phyloP scores from a whole-genome alignment of 1,140 invertebrate genomes.

The Ectropis grisescens region DNA sequence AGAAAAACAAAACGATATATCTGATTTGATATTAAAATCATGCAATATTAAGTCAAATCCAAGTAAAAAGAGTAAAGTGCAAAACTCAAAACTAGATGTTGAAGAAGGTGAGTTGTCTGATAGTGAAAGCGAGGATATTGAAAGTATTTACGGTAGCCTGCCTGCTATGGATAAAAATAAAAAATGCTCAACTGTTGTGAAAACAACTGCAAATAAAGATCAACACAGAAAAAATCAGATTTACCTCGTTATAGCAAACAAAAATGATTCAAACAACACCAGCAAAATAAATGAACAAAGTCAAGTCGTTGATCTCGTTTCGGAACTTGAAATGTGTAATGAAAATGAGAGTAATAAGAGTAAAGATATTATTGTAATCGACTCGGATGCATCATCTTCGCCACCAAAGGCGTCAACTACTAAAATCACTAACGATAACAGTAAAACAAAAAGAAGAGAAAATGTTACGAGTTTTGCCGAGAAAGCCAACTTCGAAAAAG shows the following conservation, averaged over 20 bases:
- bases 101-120: constrained; percentile 63
- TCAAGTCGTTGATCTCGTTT: constrained; percentile 21
- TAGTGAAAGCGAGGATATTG: constrained; percentile 63
- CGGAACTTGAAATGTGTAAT: constrained; percentile 36
- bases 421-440: too few species aligned
- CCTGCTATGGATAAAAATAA: constrained; percentile 36
- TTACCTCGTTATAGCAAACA: constrained; percentile 46
- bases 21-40: constrained; percentile 53
- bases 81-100: constrained; percentile 32
- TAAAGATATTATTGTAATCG: constrained; percentile 1
- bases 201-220: constrained; percentile 20
- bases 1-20: too few species aligned
- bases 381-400: not conserved
- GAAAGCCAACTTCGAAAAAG: too few species aligned
- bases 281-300: constrained; percentile 8
- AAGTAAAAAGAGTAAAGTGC: constrained; percentile 19
- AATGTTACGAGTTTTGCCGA: too few species aligned
- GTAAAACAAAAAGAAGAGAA: too few species aligned
- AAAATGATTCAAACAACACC: constrained; percentile 13
- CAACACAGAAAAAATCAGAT: constrained; percentile 52
- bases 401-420: too few species aligned
- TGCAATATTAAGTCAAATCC: constrained; percentile 29
- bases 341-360: constrained; percentile 1
- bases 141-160: constrained; percentile 50
- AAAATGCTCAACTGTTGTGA: constrained; percentile 7